Conservation (phyloP, 2,797 vertebrate species). For the Poecilia gillii region DNA sequence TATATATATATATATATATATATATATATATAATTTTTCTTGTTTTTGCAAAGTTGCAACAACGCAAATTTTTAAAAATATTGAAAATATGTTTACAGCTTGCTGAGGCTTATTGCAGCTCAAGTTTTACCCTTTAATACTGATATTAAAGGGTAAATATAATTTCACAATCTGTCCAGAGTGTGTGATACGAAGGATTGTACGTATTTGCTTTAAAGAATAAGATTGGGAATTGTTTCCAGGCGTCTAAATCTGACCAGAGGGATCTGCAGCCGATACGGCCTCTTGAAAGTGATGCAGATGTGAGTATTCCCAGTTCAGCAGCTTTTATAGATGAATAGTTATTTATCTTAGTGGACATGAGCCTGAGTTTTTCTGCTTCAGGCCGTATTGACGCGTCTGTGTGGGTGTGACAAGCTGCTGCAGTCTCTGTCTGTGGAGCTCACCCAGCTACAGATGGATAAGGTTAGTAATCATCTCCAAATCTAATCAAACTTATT, state of each 20-base stretch:
- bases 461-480: conserved; percentile 82
- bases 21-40: too few relatives aligned
- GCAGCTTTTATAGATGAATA: background rate
- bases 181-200: background rate
- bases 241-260: conserved; percentile 69
- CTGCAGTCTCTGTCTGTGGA: conserved; percentile 85
- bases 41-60: too few relatives aligned
- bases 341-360: conserved; percentile 2
- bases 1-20: too few relatives aligned
- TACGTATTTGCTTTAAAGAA: background rate
- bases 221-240: conserved; percentile 35
- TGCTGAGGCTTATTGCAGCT: background rate
- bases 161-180: background rate
- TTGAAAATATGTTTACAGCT: background rate
- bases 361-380: conserved; percentile 21
- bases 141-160: background rate
- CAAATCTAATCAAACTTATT: background rate
- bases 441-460: conserved; percentile 83
- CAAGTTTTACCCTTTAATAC: conserved; percentile 21
- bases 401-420: conserved; percentile 91
- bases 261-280: conserved; percentile 70
- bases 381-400: conserved; percentile 87
- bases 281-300: conserved; percentile 79
- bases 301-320: conserved; percentile 69
- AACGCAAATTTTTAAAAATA: too few relatives aligned